Base-by-base conservation (phyloP, 2,888 invertebrate genomes). In the Nipponacmea schrenckii region DNA sequence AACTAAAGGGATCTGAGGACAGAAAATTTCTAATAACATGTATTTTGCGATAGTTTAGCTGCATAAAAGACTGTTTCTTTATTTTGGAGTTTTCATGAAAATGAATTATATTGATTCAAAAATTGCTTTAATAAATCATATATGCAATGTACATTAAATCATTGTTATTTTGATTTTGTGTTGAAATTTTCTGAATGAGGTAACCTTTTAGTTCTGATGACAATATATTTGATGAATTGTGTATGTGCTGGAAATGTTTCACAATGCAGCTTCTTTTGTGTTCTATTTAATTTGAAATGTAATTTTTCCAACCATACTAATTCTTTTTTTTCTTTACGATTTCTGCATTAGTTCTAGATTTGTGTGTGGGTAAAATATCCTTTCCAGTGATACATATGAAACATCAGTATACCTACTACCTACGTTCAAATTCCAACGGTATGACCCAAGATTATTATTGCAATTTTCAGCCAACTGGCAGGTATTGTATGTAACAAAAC, bases 401-500 rank as follows among this genome's bases (percentile, higher is more conserved):
- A 45, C 66, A 20, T n/a, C 66, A 66, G 20, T n/a, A 44, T 31
- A 44, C 46, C 27, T 39, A 10, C 24, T 15, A 31, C 46, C 24
- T 46, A 44, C 44, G 39, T 66, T 24, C n/a, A 45, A 44, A 8
- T 46, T 39, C 17, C 26, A 24, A 45, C 24, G 39, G 44, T 44
- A 66, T 64, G 44, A 31, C 31, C 31, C 27, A 39, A n/a, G n/a
- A 64, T 64, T 66, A 44, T 66, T 66, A 44, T 64, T 66, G 66
- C 46, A 14, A 56, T 56, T 24, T 56, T 56, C 20, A 39, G 39
- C 39, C 56, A 4, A 20, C 63, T 63, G 68, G 68, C 68, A 69
- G 68, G 68, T 69, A 69, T 69, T 69, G 68, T 69, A 69, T 69
- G 56, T 56, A 56, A 56, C 39, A 39, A 39, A 39, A 39, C 39